Evolutionary conservation across 2,888 invertebrate genomes (phyloP), one percentile per base, ranked within the genome.

Genomic region (Allolobophora icterica): DNA sequence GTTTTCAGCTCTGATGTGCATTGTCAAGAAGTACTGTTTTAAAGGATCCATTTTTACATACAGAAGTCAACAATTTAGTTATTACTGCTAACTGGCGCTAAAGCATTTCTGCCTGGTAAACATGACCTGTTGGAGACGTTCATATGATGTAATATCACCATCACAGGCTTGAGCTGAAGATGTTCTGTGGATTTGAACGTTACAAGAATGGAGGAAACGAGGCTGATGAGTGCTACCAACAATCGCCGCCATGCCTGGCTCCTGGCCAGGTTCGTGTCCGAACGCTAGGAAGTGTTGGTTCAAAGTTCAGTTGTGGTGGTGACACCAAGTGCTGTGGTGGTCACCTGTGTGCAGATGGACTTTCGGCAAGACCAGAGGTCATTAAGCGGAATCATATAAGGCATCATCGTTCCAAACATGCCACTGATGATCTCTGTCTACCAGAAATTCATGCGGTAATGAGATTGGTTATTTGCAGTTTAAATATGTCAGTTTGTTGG

Each of bases 391-490:
- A 71, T n/a, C 71, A 71, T 71, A 71, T 71, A 8, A 30, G 71
- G n/a, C 71, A n/a, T 71, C 71, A n/a, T 71, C 71, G 11, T 30
- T 71, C 30, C 71, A n/a, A 71, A n/a, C 71, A 11, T n/a, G n/a
- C 71, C 71, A n/a, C 71, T 71, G 71, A 71, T 71, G 71, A 8
- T 8, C 1, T 30, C 11, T 71, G 8, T 71, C n/a, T 71, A n/a
- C 71, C 71, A 71, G 71, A n/a, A 71, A 71, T 71, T 71, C 71
- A 71, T n/a, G 71, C n/a, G 71, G 71, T 71, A 71, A 71, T 71
- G 4, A 30, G 30, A 71, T 71, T 11, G n/a, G 0, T 71, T n/a
- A 13, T 71, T 71, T 71, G 8, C n/a, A n/a, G n/a, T 11, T 71
- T 52, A 52, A 52, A 52, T 11, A 52, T n/a, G n/a, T 71, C 71